phyloP scores from a whole-genome alignment of 2,797 vertebrate species.

The Pantherophis vulpinus region DNA sequence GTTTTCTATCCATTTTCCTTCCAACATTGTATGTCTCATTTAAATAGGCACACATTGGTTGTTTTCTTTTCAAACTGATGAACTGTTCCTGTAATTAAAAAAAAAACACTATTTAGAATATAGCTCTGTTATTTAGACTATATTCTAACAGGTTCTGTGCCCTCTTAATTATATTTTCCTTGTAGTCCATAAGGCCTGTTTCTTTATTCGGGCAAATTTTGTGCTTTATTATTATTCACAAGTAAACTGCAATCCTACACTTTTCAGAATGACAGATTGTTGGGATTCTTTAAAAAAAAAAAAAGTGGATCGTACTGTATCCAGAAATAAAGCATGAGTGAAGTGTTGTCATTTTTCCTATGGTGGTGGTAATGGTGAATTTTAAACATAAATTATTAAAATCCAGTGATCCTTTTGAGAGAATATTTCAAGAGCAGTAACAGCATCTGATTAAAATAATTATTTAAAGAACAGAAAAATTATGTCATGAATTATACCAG shows the following conservation, averaged over 20 bases:
- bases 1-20: conserved; percentile 14
- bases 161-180: conserved; percentile 68
- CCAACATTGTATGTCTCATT: conserved; percentile 24
- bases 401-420: conserved; percentile 51
- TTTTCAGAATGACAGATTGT: conserved; percentile 63
- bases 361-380: not conserved
- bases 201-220: conserved; percentile 71
- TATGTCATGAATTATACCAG: not conserved
- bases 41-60: conserved; percentile 26
- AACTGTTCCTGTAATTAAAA: conserved; percentile 50
- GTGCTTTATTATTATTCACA: conserved; percentile 72
- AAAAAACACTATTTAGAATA: conserved; percentile 45
- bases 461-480: not conserved
- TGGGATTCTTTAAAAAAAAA: not conserved
- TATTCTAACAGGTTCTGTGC: conserved; percentile 57
- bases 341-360: conserved; percentile 65
- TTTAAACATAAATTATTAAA: conserved; percentile 67
- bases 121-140: conserved; percentile 57
- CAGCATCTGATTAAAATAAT: not conserved
- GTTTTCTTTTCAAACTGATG: conserved; percentile 38
- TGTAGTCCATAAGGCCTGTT: conserved; percentile 68
- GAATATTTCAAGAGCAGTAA: not conserved
- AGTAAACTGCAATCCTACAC: conserved; percentile 70
- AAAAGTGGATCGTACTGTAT: conserved; percentile 60
- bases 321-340: conserved; percentile 71